A percentile compares a stretch with the other conserved stretches of the same genome.
phyloP scores from a whole-genome alignment of 2,797 vertebrate genomes.

The Melanotaenia trifasciata region DNA sequence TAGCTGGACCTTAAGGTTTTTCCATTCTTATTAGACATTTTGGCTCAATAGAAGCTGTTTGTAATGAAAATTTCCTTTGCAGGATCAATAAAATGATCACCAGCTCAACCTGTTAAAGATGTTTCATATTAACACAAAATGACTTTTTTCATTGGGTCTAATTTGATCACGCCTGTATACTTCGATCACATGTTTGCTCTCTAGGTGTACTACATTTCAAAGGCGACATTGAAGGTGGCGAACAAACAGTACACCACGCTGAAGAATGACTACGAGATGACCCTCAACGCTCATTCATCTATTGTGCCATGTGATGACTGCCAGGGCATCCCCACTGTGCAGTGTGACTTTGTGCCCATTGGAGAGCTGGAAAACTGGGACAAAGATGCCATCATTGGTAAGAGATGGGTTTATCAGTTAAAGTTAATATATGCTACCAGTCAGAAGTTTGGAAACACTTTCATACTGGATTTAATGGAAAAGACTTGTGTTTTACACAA shows the following conservation, averaged over 20 bases:
- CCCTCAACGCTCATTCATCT: constrained; percentile 83
- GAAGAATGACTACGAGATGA: constrained; percentile 87
- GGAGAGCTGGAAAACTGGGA: constrained; percentile 87
- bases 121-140: constrained; percentile 21
- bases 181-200: background rate
- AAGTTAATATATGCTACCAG: background rate
- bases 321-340: constrained; percentile 86
- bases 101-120: background rate
- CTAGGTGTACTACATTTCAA: constrained; percentile 94
- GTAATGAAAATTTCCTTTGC: constrained; percentile 44
- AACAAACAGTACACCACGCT: constrained; percentile 93
- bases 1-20: constrained; percentile 50
- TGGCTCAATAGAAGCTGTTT: constrained; percentile 32
- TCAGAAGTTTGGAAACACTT: too few relatives aligned
- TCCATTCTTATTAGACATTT: constrained; percentile 38
- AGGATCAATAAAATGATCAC: constrained; percentile 38
- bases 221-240: constrained; percentile 87
- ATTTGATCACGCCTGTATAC: constrained; percentile 19
- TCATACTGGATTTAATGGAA: too few relatives aligned
- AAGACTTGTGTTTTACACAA: background rate
- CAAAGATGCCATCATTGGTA: constrained; percentile 92
- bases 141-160: constrained; percentile 23
- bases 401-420: constrained; percentile 49
- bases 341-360: constrained; percentile 91
- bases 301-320: constrained; percentile 90